Base-by-base conservation (phyloP, 2,797 vertebrate genomes). In the Natrix natrix region DNA sequence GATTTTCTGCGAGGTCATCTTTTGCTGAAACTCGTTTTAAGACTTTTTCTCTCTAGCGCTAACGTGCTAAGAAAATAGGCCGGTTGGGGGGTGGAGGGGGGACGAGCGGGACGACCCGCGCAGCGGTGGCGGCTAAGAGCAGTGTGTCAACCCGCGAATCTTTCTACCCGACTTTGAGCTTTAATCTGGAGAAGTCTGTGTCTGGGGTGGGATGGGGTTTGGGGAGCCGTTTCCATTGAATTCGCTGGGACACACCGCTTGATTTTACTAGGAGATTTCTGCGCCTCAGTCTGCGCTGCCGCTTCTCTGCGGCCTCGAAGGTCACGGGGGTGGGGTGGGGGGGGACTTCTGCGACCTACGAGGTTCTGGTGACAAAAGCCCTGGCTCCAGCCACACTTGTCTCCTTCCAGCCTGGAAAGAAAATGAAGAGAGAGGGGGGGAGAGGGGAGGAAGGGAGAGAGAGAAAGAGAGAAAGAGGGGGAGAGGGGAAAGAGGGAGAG, bases 311-410 rank as follows among this genome's bases (percentile, higher is more conserved):
- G 17, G 16, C 43, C 1, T 22, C 6, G 59, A n/a, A 43, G 26
- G 13, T 56, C 63, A 32, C 20, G 1, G 57, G 6, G 20, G 59
- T 0, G 2, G 5, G 57, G 5, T 0, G 2, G 20, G 59, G 0
- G 22, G 22, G 8, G 22, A 7, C 22, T 60, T 74, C 24, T 8
- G 22, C 14, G 4, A 52, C 16, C 20, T 7, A 11, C 10, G 37
- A 55, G 48, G 37, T 2, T 56, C 37, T 37, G 1, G 4, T 26
- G 28, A 22, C 17, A 12, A 10, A 61, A 43, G 60, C 59, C 6
- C 4, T 43, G 3, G 14, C 20, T 4, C n/a, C 54, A 37, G 4
- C 1, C 63, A 28, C 37, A 28, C 10, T 74, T 48, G n/a, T 26
- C 37, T n/a, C 37, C 48, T 78, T 74, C 63, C 63, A n/a, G 37